Percentiles rank a stretch among this genome's conserved stretches.
Evolutionary conservation across 2,113 vertebrate genomes (phyloP).

Genomic region (Leucoraja erinaceus): DNA sequence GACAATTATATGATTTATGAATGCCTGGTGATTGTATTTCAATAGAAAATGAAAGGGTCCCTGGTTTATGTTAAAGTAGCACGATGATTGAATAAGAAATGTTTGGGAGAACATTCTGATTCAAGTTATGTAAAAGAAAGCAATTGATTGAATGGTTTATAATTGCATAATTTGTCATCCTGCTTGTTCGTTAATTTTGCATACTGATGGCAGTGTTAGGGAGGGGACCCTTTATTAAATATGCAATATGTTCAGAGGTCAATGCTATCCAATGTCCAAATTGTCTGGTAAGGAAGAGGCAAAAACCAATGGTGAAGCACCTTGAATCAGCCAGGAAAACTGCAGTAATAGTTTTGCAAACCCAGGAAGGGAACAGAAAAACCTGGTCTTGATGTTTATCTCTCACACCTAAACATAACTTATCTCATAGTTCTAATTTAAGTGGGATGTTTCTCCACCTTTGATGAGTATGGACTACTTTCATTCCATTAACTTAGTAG

Average conservation of each 20-base stretch:
- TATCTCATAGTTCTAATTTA: background rate
- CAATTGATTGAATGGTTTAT: background rate
- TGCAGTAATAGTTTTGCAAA: background rate
- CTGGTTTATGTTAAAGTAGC: background rate
- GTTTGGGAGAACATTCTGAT: background rate
- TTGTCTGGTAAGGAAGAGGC: background rate
- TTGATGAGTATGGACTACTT: background rate
- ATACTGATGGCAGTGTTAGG: background rate
- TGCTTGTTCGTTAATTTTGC: background rate
- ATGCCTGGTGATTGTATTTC: background rate
- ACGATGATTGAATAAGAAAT: background rate
- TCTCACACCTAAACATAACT: background rate
- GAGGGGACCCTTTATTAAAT: background rate
- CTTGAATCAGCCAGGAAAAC: background rate
- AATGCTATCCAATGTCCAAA: no score
- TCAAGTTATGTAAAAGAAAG: background rate
- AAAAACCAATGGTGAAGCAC: background rate
- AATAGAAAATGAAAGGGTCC: background rate
- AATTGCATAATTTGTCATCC: conserved; percentile 5
- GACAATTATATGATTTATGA: background rate
- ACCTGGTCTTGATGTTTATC: background rate
- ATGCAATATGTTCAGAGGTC: background rate
- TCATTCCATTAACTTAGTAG: background rate
- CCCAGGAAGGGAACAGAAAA: background rate
- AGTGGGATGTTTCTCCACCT: background rate